phyloP scores from a whole-genome alignment of 2,797 vertebrate species.

The Neostethus bicornis region DNA sequence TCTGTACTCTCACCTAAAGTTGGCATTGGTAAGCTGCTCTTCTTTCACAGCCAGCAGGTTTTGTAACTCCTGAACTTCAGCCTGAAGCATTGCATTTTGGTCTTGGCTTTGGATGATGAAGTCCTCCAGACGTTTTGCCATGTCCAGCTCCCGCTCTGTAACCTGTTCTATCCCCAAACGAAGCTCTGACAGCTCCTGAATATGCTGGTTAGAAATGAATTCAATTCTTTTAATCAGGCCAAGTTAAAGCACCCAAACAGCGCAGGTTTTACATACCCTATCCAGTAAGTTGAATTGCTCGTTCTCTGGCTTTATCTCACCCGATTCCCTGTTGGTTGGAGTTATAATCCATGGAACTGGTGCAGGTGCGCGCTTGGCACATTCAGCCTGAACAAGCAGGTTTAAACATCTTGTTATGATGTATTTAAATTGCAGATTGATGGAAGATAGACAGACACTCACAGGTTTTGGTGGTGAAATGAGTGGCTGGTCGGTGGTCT shows the following conservation, averaged over 20 bases:
- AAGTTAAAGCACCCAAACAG: not conserved
- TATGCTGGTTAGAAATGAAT: slow-evolving; percentile 60
- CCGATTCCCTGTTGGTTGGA: slow-evolving; percentile 55
- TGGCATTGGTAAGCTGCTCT: slow-evolving; percentile 75
- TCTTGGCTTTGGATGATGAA: slow-evolving; percentile 79
- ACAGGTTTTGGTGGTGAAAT: slow-evolving; percentile 64
- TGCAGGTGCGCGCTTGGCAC: slow-evolving; percentile 57
- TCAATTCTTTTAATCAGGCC: not conserved
- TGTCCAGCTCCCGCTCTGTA: slow-evolving; percentile 82
- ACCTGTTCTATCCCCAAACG: slow-evolving; percentile 80
- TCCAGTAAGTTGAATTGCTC: slow-evolving; percentile 74
- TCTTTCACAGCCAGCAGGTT: slow-evolving; percentile 72
- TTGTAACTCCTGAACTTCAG: slow-evolving; percentile 73
- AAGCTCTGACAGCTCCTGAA: slow-evolving; percentile 81
- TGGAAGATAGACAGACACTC: slow-evolving; percentile 27
- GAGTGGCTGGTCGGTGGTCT: slow-evolving; percentile 3
- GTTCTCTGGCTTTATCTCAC: slow-evolving; percentile 57
- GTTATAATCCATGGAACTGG: slow-evolving; percentile 80
- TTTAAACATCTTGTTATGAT: not conserved
- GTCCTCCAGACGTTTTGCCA: slow-evolving; percentile 81
- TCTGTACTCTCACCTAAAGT: slow-evolving; percentile 76
- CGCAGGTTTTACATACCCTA: slow-evolving; percentile 58
- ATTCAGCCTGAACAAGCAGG: slow-evolving; percentile 46
- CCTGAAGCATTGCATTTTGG: slow-evolving; percentile 78
- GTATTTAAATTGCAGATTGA: not conserved